These are phyloP conservation scores for Pandemis corylana DNA, from an alignment of 2,888 invertebrate genomes.

Conservation along the genomic window DNA sequence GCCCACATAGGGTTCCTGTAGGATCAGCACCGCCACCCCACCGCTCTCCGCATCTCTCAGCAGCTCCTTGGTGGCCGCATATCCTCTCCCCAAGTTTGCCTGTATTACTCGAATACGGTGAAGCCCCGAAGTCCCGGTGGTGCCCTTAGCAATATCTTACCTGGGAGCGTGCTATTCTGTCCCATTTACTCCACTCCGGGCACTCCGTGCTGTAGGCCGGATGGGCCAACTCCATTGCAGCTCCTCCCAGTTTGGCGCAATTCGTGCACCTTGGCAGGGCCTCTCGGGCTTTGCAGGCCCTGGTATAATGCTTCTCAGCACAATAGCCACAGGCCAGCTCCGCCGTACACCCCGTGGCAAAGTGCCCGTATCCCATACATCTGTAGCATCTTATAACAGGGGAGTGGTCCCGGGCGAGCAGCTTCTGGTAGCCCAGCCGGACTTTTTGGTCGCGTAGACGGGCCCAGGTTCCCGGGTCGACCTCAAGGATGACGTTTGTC, in stretches of 20 bases:
- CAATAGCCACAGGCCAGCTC: background rate
- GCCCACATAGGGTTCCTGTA: constrained; percentile 33
- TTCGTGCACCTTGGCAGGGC: background rate
- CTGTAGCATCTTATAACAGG: background rate
- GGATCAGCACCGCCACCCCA: background rate
- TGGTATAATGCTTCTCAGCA: background rate
- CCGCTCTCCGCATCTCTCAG: background rate
- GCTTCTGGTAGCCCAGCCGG: background rate
- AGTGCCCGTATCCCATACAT: constrained; percentile 1
- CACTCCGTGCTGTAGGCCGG: background rate
- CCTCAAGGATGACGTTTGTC: constrained; percentile 3
- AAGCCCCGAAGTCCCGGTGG: constrained; percentile 4
- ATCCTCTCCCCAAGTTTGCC: constrained; percentile 3
- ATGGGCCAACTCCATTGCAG: rapidly evolving
- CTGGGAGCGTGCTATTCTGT: background rate
- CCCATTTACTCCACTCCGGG: constrained; percentile 9
- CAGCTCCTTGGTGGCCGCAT: constrained; percentile 9
- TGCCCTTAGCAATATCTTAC: constrained; percentile 34
- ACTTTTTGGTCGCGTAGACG: background rate
- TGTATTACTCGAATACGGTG: background rate
- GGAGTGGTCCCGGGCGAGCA: background rate
- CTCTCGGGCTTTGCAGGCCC: background rate
- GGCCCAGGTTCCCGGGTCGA: background rate
- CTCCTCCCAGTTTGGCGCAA: background rate
- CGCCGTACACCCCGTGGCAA: background rate